Base-by-base conservation (phyloP, 53 echinoderm and acorn worm species). In the Astropecten irregularis region DNA sequence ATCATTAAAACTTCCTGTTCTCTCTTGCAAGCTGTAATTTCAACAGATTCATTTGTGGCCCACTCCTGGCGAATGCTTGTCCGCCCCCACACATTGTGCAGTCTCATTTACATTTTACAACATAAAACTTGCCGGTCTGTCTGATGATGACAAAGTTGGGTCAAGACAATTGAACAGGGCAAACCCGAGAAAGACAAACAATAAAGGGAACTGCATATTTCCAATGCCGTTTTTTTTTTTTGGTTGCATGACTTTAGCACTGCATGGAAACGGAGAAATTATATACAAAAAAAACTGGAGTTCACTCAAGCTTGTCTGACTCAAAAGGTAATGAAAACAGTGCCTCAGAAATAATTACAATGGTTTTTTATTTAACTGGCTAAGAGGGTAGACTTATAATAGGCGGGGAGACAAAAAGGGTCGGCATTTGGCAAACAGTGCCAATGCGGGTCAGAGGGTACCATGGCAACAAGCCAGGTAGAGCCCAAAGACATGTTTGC, bases 381-480 rank as follows among this genome's bases (percentile, higher is more conserved):
- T 74, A 56, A 74, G 39, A 57, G 74, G 73, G 35, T 73, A 31
- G 36, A 37, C 38, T 34, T 9, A 20, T 38, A 23, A 23, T 66
- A 34, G 66, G 20, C 20, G 42, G 18, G 31, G 54, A 74, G 57
- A 74, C 56, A 56, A 74, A n/a, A 55, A 74, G 58, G 37, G 0
- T 23, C 15, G 21, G 55, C 74, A 74, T 0, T 23, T 7, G 35
- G 74, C 74, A 74, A 74, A 74, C 74, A 74, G 31, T 74, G 54
- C 57, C 74, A 55, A 74, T 50, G n/a, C 15, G 74, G 74, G 74
- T 74, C 74, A 74, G 26, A 15, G 34, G 74, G 25, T 36, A 38
- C 74, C 74, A 74, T 74, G 74, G 74, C 33, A 55, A 74, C 74
- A 25, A 26, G 19, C 30, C 36, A 38, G 56, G 37, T 38, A 74